Conservation (phyloP, 2,888 invertebrate genomes). For the Enchytraeus crypticus region DNA sequence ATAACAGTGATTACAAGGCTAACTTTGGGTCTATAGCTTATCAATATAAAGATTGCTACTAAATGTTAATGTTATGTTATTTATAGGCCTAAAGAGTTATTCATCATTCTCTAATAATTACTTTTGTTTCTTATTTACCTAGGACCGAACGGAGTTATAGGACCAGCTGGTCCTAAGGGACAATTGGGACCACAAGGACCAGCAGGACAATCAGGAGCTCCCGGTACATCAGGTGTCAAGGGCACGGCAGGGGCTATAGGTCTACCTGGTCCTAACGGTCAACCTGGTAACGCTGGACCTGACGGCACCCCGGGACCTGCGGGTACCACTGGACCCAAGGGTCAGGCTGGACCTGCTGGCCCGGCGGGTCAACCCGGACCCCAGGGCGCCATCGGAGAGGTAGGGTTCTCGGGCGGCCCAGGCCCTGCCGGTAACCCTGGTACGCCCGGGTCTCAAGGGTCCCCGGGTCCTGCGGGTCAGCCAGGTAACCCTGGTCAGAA, state of each 20-base stretch:
- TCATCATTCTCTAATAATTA: too few species aligned
- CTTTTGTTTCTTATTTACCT: too few species aligned
- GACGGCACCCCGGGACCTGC: constrained; percentile 40
- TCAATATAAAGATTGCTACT: too few species aligned
- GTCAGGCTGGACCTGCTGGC: constrained; percentile 16
- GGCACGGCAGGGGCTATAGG: constrained; percentile 16
- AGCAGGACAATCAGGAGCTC: constrained; percentile 7
- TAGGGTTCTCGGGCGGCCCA: not conserved
- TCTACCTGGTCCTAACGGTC: not conserved
- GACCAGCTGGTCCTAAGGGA: constrained; percentile 4
- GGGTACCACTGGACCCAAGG: constrained; percentile 49
- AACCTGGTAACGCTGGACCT: constrained; percentile 21
- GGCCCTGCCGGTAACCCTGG: constrained; percentile 15
- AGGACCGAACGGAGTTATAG: not conserved
- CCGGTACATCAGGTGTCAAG: constrained; percentile 11
- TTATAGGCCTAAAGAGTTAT: too few species aligned
- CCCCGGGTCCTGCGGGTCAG: not conserved
- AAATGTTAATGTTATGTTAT: too few species aligned
- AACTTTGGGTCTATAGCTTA: too few species aligned
- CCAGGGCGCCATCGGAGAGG: not conserved
- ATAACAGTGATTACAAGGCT: too few species aligned
- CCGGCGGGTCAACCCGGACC: constrained; percentile 11
- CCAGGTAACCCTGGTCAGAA: not conserved
- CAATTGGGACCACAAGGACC: constrained; percentile 6
- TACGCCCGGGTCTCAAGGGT: constrained; percentile 9